A percentile compares a stretch with the other conserved stretches of the same genome.
Conservation (phyloP, 1,140 invertebrate genomes). For the Phthorimaea operculella region DNA sequence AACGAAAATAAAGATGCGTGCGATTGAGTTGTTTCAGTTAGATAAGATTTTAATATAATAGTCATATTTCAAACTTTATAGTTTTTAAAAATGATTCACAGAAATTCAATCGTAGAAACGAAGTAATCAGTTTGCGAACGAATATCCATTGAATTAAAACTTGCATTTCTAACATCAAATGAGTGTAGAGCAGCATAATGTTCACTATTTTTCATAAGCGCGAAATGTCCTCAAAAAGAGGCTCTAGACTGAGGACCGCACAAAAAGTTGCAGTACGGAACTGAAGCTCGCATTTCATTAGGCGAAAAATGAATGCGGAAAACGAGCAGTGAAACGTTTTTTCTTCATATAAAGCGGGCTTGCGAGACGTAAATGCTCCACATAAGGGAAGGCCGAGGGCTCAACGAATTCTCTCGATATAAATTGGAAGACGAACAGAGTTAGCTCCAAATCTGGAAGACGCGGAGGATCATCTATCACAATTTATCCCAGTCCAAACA, state of each 20-base stretch:
- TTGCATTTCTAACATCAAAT: no score
- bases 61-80: no score
- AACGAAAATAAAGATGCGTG: no score
- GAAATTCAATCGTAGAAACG: no score
- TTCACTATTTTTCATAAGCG: slow-evolving; percentile 37
- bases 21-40: no score
- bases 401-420: slow-evolving; percentile 27
- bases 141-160: no score
- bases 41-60: no score
- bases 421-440: slow-evolving; percentile 42
- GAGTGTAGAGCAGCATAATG: slow-evolving; percentile 12
- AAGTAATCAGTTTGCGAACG: no score
- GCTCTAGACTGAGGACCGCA: slow-evolving; percentile 25
- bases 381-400: slow-evolving; percentile 24
- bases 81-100: no score
- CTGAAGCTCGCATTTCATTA: slow-evolving; percentile 41
- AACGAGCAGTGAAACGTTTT: slow-evolving; percentile 26
- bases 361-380: slow-evolving; percentile 25
- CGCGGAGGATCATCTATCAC: slow-evolving; percentile 47
- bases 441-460: slow-evolving; percentile 36
- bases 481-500: slow-evolving; percentile 51
- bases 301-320: slow-evolving; percentile 38
- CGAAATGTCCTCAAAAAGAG: slow-evolving; percentile 33
- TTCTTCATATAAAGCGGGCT: slow-evolving; percentile 23
- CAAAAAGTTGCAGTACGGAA: slow-evolving; percentile 39